A percentile compares a stretch with the other conserved stretches of the same genome.
Evolutionary conservation across 2,888 invertebrate species (phyloP).

Genomic region (Trichacis sp.): DNA sequence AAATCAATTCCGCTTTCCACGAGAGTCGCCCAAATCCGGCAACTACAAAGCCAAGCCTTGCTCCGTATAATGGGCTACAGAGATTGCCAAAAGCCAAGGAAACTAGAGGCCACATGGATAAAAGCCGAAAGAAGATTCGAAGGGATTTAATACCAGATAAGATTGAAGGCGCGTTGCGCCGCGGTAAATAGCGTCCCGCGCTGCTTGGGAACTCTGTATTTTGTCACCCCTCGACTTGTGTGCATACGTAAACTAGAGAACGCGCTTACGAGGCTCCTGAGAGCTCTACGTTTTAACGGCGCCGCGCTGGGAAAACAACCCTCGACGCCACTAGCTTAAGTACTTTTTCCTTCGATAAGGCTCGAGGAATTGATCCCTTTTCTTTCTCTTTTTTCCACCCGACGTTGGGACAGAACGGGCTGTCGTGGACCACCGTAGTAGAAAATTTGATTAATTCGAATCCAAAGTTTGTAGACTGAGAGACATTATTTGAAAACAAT

Average conservation of each 20-base stretch:
- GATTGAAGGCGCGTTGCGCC: conserved; percentile 55
- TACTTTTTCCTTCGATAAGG: background rate
- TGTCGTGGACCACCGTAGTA: too few relatives aligned
- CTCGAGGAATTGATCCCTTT: background rate
- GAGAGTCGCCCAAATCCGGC: conserved; percentile 22
- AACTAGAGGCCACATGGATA: conserved; percentile 19
- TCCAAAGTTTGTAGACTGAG: too few relatives aligned
- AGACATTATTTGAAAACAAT: too few relatives aligned
- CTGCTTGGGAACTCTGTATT: conserved; percentile 54
- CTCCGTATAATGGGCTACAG: conserved; percentile 19
- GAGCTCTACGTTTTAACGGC: conserved; percentile 53
- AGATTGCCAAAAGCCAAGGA: conserved; percentile 20
- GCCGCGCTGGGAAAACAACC: conserved; percentile 12
- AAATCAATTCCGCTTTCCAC: conserved; percentile 45
- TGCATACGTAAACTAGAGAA: conserved; percentile 53
- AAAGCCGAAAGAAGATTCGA: conserved; percentile 54
- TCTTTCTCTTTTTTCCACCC: background rate
- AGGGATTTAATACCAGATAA: conserved; percentile 66
- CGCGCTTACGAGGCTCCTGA: conserved; percentile 38
- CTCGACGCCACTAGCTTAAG: background rate
- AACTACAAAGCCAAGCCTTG: conserved; percentile 9
- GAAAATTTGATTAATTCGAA: too few relatives aligned
- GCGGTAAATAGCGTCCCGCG: conserved; percentile 57
- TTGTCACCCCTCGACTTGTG: conserved; percentile 56
- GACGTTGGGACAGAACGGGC: too few relatives aligned